Evolutionary conservation across 2,113 vertebrate genomes (phyloP).

Genomic region (Rhinogobius similis): DNA sequence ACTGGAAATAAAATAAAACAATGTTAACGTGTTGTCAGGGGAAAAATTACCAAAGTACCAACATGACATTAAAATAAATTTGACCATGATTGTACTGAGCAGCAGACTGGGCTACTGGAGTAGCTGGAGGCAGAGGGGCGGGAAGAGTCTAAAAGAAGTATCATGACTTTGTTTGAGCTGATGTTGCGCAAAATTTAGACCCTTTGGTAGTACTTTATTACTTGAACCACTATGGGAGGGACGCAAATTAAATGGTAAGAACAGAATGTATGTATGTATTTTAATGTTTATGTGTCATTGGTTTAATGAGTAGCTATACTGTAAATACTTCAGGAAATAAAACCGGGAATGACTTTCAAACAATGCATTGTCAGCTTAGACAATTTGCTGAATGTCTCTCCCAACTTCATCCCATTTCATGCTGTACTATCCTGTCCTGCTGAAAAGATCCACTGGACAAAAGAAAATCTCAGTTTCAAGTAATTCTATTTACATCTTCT

Average conservation of each 20-base stretch:
- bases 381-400: too few species aligned
- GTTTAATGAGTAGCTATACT: not conserved
- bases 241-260: constrained; percentile 79
- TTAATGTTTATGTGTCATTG: not conserved
- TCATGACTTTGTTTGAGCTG: constrained; percentile 45
- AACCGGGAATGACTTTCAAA: not conserved
- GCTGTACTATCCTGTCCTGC: not conserved
- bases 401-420: not conserved
- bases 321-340: not conserved
- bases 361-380: too few species aligned
- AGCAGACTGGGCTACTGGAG: constrained; percentile 28
- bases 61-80: not conserved
- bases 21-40: too few species aligned
- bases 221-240: constrained; percentile 66
- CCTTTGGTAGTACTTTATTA: constrained; percentile 16
- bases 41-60: not conserved
- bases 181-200: constrained; percentile 1
- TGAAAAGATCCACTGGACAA: not conserved
- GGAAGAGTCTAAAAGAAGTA: constrained; percentile 28
- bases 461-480: not conserved
- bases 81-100: not conserved
- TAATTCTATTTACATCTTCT: not conserved
- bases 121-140: constrained; percentile 29
- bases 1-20: too few species aligned
- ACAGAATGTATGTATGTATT: constrained; percentile 2